Evolutionary conservation across 2,113 vertebrate species (phyloP).

Genomic region (Leptosomus discolor): DNA sequence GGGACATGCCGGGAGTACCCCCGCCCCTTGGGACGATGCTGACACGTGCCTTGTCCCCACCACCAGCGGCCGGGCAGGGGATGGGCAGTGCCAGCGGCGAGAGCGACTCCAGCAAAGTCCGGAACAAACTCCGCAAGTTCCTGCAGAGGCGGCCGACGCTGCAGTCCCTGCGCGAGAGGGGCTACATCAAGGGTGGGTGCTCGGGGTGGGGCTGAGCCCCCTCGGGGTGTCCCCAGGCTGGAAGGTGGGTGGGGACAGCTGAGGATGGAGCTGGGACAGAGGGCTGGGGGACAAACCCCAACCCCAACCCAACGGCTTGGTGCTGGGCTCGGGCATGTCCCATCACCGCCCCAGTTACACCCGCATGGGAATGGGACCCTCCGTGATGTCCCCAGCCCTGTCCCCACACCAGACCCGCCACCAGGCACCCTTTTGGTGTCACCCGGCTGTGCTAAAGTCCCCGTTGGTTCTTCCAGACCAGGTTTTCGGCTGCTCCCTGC

Average conservation of each 20-base stretch:
- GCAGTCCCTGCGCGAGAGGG: slow-evolving; percentile 88
- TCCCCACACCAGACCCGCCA: background rate
- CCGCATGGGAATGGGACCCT: background rate
- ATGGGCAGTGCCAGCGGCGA: slow-evolving; percentile 35
- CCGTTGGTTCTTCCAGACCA: slow-evolving; percentile 75
- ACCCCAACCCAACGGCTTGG: rapidly evolving
- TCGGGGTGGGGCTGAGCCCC: background rate
- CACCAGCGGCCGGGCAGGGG: background rate
- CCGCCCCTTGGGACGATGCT: rapidly evolving
- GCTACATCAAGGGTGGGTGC: slow-evolving; percentile 84
- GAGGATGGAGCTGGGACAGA: background rate
- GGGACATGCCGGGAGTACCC: background rate
- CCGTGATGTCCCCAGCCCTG: background rate
- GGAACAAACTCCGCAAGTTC: slow-evolving; percentile 85
- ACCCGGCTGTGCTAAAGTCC: background rate
- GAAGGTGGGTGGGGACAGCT: background rate
- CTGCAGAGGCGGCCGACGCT: slow-evolving; percentile 86
- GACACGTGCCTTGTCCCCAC: rapidly evolving
- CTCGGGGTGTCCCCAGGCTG: background rate
- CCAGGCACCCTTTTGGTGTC: background rate
- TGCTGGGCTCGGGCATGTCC: background rate
- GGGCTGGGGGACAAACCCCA: background rate
- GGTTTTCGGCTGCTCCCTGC: slow-evolving; percentile 88
- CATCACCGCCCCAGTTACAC: rapidly evolving
- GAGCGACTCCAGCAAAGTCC: slow-evolving; percentile 78